Conservation (phyloP, 2,113 vertebrate genomes). For the Zapus hudsonius region DNA sequence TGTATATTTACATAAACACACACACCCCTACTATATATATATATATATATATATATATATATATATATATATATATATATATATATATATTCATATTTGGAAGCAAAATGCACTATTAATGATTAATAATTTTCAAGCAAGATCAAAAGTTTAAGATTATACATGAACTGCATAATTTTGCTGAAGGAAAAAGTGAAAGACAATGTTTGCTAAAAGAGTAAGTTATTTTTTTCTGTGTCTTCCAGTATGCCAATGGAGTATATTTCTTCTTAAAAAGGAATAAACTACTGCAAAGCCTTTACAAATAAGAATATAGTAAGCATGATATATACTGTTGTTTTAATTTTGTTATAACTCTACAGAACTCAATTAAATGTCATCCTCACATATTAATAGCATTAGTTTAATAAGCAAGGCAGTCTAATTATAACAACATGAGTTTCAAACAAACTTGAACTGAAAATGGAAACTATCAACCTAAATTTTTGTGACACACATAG, state of each 20-base stretch:
- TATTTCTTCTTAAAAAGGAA: not conserved
- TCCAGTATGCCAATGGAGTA: not conserved
- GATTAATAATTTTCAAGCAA: not conserved
- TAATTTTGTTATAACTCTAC: conserved; percentile 11
- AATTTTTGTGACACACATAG: not conserved
- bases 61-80: not conserved
- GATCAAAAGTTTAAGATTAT: not conserved
- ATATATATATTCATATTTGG: not conserved
- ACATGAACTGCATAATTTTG: conserved; percentile 23
- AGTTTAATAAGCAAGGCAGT: not conserved
- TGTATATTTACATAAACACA: too few species aligned
- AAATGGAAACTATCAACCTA: not conserved
- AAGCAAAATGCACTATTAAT: not conserved
- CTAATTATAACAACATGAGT: conserved; percentile 31
- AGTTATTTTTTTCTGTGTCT: conserved; percentile 18
- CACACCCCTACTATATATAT: too few species aligned
- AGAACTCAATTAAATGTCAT: not conserved
- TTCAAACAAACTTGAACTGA: not conserved
- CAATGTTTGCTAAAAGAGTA: conserved; percentile 22
- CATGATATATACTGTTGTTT: not conserved
- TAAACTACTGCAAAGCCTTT: conserved; percentile 29
- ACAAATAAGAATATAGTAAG: conserved; percentile 59
- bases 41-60: too few species aligned
- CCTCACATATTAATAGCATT: conserved; percentile 17
- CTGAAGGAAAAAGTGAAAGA: not conserved